A percentile compares a stretch with the other conserved stretches of the same genome.
phyloP scores from a whole-genome alignment of 2,797 vertebrate genomes.

The Chiloscyllium punctatum region DNA sequence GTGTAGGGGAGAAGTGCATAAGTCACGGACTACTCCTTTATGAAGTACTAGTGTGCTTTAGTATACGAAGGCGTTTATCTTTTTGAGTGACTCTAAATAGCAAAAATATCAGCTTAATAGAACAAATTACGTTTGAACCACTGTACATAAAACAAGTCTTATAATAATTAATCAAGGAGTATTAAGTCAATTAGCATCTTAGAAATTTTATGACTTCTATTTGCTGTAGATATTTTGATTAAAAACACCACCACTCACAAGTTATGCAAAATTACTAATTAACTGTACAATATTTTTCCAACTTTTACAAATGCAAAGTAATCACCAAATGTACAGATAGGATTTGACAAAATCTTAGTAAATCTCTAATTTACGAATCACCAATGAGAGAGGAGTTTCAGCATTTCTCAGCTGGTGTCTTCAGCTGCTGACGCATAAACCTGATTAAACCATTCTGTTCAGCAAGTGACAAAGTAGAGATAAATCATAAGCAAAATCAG shows the following conservation, averaged over 20 bases:
- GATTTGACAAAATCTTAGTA: neutral
- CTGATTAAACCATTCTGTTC: neutral
- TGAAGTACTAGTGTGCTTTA: neutral
- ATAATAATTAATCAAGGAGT: neutral
- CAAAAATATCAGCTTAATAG: neutral
- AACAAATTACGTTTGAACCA: neutral
- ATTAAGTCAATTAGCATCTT: neutral
- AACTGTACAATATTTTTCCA: neutral
- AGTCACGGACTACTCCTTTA: neutral
- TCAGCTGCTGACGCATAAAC: neutral
- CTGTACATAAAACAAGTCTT: neutral
- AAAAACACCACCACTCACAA: neutral
- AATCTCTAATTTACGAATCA: neutral
- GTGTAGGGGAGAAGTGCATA: too few species aligned
- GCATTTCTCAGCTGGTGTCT: neutral
- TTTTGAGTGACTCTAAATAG: neutral
- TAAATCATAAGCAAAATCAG: conserved; percentile 19
- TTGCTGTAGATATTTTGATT: neutral
- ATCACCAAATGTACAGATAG: neutral
- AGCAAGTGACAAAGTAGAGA: neutral
- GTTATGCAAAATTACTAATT: neutral
- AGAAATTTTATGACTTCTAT: neutral
- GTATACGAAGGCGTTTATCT: neutral
- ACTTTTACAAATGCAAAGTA: neutral
- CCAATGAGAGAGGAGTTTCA: neutral